Evolutionary conservation across 1,140 invertebrate genomes (phyloP), one percentile per base, ranked within the genome.

Genomic region (Drusus annulatus): DNA sequence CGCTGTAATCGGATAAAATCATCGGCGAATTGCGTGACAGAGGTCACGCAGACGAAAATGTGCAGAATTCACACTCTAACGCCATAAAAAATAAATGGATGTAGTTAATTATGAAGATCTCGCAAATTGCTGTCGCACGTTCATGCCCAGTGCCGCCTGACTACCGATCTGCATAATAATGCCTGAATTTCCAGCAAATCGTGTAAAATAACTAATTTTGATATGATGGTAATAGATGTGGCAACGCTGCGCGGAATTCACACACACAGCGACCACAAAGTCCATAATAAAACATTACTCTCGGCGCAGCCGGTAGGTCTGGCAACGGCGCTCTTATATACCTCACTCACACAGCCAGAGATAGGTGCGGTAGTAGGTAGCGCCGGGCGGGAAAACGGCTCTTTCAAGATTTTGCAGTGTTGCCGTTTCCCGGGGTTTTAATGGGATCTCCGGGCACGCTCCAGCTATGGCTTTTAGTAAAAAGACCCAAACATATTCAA

Each of bases 301-400:
- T 51, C 16, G 7, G 68, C 68, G 50, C 68, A 52, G 50, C 25
- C 68, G 19, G 68, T 23, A 15, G 45, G 51, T 51, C 68, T 21
- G 68, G 68, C 68, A 71, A 71, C 68, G 50, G 16, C 71, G 50
- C 23, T 58, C 52, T 58, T 58, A 56, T 75, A 58, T 52, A 71
- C 68, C 19, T 16, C 19, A 28, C 68, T 19, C 68, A 71, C 13
- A 51, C 68, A n/a, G 6, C 2, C 65, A 19, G 50, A 13, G 13
- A 74, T 28, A 28, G 69, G 25, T 74, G 69, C 51, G 25, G 51
- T 58, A 58, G 51, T 58, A 23, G 21, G 23, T 74, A 74, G 50
- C 69, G 69, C 69, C 69, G 51, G 69, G 69, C 69, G 69, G 69
- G 69, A 74, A 74, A 74, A 74, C 51, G 69, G 51, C 69, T 74